Base-by-base conservation (phyloP, 2,888 invertebrate species). In the Hartigia nigra region DNA sequence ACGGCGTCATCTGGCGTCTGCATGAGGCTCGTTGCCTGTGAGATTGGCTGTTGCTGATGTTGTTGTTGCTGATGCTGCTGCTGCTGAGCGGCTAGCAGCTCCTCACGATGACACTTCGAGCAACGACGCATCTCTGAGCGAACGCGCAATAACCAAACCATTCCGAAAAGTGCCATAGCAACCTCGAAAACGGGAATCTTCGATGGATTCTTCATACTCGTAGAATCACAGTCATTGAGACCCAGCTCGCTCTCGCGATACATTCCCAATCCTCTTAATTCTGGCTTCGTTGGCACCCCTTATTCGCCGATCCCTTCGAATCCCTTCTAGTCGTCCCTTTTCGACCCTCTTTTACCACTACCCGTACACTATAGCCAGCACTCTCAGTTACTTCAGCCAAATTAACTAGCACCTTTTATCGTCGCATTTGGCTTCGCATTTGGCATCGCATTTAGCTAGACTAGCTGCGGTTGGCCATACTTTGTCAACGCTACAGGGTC, bases 101-200 rank as follows among this genome's bases (percentile, higher is more conserved):
- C 92, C 90, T 93, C 94, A 86, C 94, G 94, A 86, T 94, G 93
- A 92, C 95, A 95, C 89, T 95, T 95, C 79, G 95, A 94, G 92
- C 95, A 95, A 84, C 95, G 94, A 91, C 95, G 95, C 92, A 96
- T 94, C 91, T 96, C 96, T 87, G 95, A 95, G 92, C 96, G 95
- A 92, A 96, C 95, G 89, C 96, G 95, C 92, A 96, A 92, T 92
- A 96, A 94, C 96, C 96, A 96, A 93, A 96, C 96, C 94, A 96
- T 95, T 92, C 96, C 96, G 94, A 96, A 96, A 89, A 96, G 95
- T 94, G 96, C 96, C 96, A 96, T 96, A 93, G 94, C 94, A 93
- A 92, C 92, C 85, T 90, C 90, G 84, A 87, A 86, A 83, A 88
- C 85, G 86, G 87, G 85, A 86, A 87, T 86, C 86, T 85, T 86